Base-by-base conservation (phyloP, 1,140 invertebrate genomes). In the Magallana angulata region DNA sequence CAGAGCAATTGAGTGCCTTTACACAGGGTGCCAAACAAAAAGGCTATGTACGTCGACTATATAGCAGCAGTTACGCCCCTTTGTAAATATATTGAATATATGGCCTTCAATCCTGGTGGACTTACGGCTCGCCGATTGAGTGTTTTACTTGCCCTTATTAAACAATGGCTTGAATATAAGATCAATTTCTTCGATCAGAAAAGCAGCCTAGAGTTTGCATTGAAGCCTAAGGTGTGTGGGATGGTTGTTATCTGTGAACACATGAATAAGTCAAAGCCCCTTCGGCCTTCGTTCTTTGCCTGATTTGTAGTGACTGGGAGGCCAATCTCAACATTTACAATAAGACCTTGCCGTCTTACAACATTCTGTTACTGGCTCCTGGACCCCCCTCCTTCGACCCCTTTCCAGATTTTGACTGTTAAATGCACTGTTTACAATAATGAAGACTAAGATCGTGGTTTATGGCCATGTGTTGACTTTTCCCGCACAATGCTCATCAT, bases 251-350 rank as follows among this genome's bases (percentile, higher is more conserved):
- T 64, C 60, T 64, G 60, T 64, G 16, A 64, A 64, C 60, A 64
- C 60, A 64, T 64, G 14, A 64, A 64, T 64, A 16, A 64, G 60
- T 64, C 60, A 64, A 64, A 64, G 60, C 60, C 60, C 18, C 18
- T 48, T 24, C 24, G 24, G 24, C 24, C 24, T 48, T 48, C 36
- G 5, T 48, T 48, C 36, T 48, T 48, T 48, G 36, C 36, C 36
- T 48, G 36, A 48, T 48, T 48, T 48, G 36, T 16, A 7, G 60
- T 64, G 60, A 64, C 60, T 64, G 14, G 60, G 12, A 64, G 24
- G 24, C 60, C 16, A 64, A 64, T 64, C 4, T 16, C 2, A 4
- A 48, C 2, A 48, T 2, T 5, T 48, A 48, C 36, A 48, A 48
- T 48, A 48, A 48, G 36, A 48, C 36, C 36, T 48, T 48, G 36